These are phyloP conservation scores for Steatocranus sp. DNA, from an alignment of 2,797 vertebrate species.

Conservation along the genomic window DNA sequence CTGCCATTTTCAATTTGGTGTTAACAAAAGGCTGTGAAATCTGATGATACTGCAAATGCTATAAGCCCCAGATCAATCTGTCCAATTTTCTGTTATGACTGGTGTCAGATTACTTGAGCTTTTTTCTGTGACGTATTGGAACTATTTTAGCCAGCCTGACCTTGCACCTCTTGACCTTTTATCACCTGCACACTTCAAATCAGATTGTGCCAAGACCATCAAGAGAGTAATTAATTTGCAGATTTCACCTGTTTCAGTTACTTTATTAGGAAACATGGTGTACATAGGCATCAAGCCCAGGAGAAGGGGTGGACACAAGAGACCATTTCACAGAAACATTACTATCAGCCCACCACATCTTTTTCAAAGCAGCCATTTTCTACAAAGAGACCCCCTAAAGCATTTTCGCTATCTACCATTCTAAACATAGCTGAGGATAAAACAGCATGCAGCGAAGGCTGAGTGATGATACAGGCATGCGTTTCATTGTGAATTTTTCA, in stretches of 20 bases:
- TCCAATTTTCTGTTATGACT: constrained; percentile 47
- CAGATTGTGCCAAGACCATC: constrained; percentile 49
- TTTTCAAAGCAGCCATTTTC: constrained; percentile 65
- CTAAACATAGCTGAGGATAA: constrained; percentile 67
- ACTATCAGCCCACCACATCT: constrained; percentile 55
- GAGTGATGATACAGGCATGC: constrained; percentile 57
- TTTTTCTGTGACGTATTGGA: constrained; percentile 4
- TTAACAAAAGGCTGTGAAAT: constrained; percentile 31
- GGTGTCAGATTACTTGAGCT: constrained; percentile 17
- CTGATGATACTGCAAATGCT: constrained; percentile 37
- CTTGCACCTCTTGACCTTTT: constrained; percentile 14
- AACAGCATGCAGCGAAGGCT: constrained; percentile 52
- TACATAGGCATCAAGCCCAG: constrained; percentile 6
- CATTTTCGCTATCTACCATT: constrained; percentile 57
- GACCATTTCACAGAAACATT: constrained; percentile 36
- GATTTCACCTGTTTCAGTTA: constrained; percentile 24
- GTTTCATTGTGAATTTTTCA: constrained; percentile 67
- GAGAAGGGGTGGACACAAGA: constrained; percentile 10
- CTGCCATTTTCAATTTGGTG: constrained; percentile 38
- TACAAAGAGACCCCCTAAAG: constrained; percentile 63
- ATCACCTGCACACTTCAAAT: constrained; percentile 27
- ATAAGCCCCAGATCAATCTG: constrained; percentile 43
- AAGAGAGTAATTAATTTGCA: constrained; percentile 52
- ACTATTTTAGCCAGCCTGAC: constrained; percentile 5
- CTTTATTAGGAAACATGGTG: constrained; percentile 25